A percentile compares a stretch with the other conserved stretches of the same genome.
Conservation (phyloP, 2,113 vertebrate species). For the Zosterops hypoxanthus region DNA sequence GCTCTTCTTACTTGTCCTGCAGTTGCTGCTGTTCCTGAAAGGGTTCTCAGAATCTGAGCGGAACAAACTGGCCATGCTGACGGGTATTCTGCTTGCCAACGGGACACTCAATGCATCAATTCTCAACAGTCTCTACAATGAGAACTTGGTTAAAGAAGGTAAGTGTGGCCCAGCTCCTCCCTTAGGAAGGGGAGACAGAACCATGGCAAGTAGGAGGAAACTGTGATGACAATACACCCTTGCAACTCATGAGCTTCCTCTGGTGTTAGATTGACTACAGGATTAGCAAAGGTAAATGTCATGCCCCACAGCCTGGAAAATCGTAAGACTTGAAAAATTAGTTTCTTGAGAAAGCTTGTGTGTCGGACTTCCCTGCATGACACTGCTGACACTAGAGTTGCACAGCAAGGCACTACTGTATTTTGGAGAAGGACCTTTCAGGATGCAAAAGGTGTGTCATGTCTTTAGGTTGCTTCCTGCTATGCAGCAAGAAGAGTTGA, state of each 20-base stretch:
- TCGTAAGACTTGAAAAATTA: not conserved
- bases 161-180: not conserved
- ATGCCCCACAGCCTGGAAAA: not conserved
- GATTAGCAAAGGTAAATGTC: not conserved
- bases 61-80: constrained; percentile 98
- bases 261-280: not conserved
- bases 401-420: not conserved
- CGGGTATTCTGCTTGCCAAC: constrained; percentile 96
- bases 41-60: constrained; percentile 98
- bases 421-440: not conserved
- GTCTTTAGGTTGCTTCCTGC: not conserved
- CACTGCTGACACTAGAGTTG: not conserved
- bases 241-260: not conserved
- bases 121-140: constrained; percentile 96
- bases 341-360: not conserved
- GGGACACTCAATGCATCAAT: constrained; percentile 95
- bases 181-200: not conserved
- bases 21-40: constrained; percentile 98
- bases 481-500: not conserved
- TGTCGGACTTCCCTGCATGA: not conserved
- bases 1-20: not conserved
- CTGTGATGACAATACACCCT: not conserved
- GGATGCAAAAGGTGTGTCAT: not conserved
- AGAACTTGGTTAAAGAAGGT: constrained; percentile 99
- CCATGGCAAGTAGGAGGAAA: not conserved